Base-by-base conservation (phyloP, 2,797 vertebrate genomes). In the Crocidura indochinensis region DNA sequence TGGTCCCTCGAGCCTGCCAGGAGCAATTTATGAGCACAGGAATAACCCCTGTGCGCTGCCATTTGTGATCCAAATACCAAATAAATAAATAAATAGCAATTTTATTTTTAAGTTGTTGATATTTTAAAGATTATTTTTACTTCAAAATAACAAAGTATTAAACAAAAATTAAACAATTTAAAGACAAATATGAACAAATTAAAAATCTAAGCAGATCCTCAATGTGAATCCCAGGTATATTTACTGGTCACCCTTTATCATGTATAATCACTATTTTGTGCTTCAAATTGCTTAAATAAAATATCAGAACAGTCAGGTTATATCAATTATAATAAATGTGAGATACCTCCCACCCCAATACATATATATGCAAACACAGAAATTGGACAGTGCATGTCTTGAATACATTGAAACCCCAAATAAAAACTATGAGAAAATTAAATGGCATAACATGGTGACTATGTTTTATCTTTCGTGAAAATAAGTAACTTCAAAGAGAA, bases 151-250 rank as follows among this genome's bases (percentile, higher is more conserved):
- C 2, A 49, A 72, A 1, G 17, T 67, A 71, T 65, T 38, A 5
- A 38, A 38, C 38, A 38, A 38, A 38, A 38, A 38, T 38, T 38
- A 2, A 38, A 38, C 38, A 38, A 38, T 38, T 38, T 38, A 38
- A 38, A 38, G 38, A 38, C 38, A 88, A 92, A 15, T 84, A 78
- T 79, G 47, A 94, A 72, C 22, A 82, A 78, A 88, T 90, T 85
- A 93, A 92, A 10, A 92, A 65, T 56, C 27, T 81, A 91, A 82
- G 62, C 68, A 92, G 84, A 94, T 20, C 22, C 73, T 64, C 67
- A 46, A 75, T 26, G 8, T 47, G 27, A 80, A 73, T 91, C 62
- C 38, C 38, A 38, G 38, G 38, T 38, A 38, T 38, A 38, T 38
- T 38, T 38, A 38, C 38, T 38, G 38, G 38, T 38, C 38, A 38